Evolutionary conservation across 2,113 vertebrate genomes (phyloP).

Genomic region (Ophthalmolycus amberensis): DNA sequence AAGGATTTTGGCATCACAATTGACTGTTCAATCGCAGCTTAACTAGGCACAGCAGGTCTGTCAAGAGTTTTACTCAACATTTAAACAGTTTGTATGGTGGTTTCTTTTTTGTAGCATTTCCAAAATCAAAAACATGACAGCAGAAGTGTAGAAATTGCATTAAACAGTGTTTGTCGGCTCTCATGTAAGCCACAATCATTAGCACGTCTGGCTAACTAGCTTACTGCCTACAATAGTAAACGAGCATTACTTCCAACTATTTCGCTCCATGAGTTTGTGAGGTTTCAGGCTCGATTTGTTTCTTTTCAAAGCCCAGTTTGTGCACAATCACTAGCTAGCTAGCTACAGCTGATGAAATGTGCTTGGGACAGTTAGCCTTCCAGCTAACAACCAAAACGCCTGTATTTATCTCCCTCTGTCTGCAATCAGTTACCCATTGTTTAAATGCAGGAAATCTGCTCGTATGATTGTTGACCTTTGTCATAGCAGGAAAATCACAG

Average conservation of each 20-base stretch:
- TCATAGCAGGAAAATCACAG: not conserved
- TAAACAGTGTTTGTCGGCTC: not conserved
- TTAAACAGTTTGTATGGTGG: not conserved
- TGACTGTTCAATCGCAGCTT: constrained; percentile 48
- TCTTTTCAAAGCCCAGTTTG: too few species aligned
- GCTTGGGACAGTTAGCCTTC: not conserved
- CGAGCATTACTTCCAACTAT: not conserved
- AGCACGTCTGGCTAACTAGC: not conserved
- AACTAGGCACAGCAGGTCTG: constrained; percentile 12
- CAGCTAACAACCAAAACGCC: not conserved
- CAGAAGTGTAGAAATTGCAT: not conserved
- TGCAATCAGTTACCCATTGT: not conserved
- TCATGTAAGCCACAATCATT: not conserved
- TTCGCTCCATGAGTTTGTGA: not conserved
- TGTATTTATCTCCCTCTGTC: not conserved
- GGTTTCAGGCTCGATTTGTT: not conserved
- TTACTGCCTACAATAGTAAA: not conserved
- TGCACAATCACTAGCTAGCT: not conserved
- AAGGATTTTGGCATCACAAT: constrained; percentile 40
- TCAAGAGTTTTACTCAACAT: not conserved
- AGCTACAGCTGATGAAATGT: not conserved
- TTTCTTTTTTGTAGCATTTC: not conserved
- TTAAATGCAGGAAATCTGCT: not conserved
- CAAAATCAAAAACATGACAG: not conserved
- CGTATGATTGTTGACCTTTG: not conserved